Evolutionary conservation across 2,797 vertebrate species (phyloP), one percentile per base, ranked within the genome.

Genomic region (Pangasius mekongensis): DNA sequence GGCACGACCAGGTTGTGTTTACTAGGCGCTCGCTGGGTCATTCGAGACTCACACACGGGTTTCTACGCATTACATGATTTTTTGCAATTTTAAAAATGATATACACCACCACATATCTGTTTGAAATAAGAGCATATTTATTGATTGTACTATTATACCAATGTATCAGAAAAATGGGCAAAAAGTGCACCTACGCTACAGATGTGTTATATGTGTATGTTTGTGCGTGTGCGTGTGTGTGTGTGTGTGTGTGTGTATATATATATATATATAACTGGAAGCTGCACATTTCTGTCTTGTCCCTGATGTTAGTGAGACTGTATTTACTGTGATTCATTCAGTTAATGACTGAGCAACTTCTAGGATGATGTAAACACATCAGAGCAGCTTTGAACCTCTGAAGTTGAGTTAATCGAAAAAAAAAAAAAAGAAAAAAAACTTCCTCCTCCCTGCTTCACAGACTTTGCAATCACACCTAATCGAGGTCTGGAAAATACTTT

Each of bases 401-500:
- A 76, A n/a, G 47, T 77, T n/a, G 27, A 77, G 24, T 52, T 52
- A 30, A 78, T 78, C 10, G 43, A 24, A 47, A 47, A 54, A 54
- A 54, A 13, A 54, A 54, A 54, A 13, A 54, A 58, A 13, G 14
- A 1, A 43, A 43, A 43, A 43, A 43, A 43, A 5, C 39, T 43
- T 43, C 7, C 20, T 52, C 27, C 27, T 77, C 13, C 13, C 2
- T 16, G 47, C 74, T 52, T 77, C 74, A 77, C 47, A 49, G 47
- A 77, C 47, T 77, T 77, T 77, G 43, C 52, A 56, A 33, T 78
- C 30, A 20, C 52, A 78, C 30, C 52, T 56, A 56, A 78, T 78
- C 30, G 52, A 56, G 52, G 76, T 78, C 49, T 56, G 49, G 76
- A 78, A 78, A 56, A 78, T 56, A 56, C 76, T 56, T 80, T 80